Evolutionary conservation across 1,140 invertebrate species (phyloP), one percentile per base, ranked within the genome.

Genomic region (Drosophila equinoxialis): DNA sequence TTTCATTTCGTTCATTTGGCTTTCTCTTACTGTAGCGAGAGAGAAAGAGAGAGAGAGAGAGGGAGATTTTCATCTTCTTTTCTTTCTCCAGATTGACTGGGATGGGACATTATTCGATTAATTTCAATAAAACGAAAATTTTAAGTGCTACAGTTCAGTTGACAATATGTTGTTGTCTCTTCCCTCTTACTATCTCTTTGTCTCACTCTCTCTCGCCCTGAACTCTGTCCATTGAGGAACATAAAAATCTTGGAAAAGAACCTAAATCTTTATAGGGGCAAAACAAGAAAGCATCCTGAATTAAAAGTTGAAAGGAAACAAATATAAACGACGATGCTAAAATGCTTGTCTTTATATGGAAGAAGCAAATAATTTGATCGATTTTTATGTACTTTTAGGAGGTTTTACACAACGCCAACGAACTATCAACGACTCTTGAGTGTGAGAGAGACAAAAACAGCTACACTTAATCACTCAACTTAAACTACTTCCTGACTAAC

Each of bases 91-190:
- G 63, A 35, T 61, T 8, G 7, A 41, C 41, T 77, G 72, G 65
- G 65, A 71, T 78, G 69, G 35, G 62, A 33, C 73, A 79, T 79
- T 66, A 71, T 89, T 86, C 83, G 83, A 89, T 89, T 86, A 83
- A 86, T 86, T 86, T 89, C 83, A 86, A 86, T 86, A 89, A 80
- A 86, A 89, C 67, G 67, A 71, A 87, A 72, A 68, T 82, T 87
- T 71, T 63, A 69, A 72, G 60, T 65, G 66, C 54, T 37, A 57
- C 60, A 54, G 62, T 20, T 51, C 33, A 26, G 5, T 51, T 51
- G 57, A 59, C 57, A 59, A 59, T 59, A 59, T 59, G 57, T 35
- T 59, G 57, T 20, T 57, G 45, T 51, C 7, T 23, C 45, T 23
- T 23, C 2, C 8, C 17, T 8, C 30, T 30, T 6, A 6, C 2